These are phyloP conservation scores for Bruchidius siliquastri DNA, from an alignment of 2,888 invertebrate genomes.

Conservation along the genomic window DNA sequence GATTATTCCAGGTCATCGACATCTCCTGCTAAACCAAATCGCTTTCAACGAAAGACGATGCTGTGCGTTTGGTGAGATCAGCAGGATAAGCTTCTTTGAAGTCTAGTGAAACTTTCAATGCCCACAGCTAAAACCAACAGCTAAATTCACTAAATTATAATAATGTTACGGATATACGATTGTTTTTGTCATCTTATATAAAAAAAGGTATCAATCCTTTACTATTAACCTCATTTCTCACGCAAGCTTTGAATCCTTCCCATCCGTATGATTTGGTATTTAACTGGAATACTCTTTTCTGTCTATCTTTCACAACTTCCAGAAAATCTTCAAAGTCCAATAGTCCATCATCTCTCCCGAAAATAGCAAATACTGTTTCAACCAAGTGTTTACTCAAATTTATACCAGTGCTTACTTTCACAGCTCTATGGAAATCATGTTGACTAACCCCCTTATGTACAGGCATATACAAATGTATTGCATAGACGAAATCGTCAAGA, in stretches of 20 bases:
- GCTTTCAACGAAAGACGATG: too few species aligned
- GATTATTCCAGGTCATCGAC: too few species aligned
- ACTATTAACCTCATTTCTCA: neutral
- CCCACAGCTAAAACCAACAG: too few species aligned
- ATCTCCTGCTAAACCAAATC: too few species aligned
- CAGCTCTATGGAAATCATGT: conserved; percentile 93
- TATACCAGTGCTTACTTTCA: conserved; percentile 88
- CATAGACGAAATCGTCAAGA: conserved; percentile 91
- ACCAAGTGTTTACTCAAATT: conserved; percentile 80
- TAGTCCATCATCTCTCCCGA: conserved; percentile 91
- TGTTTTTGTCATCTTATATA: too few species aligned
- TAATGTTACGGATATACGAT: too few species aligned
- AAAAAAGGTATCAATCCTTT: too few species aligned
- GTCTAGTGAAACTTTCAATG: too few species aligned
- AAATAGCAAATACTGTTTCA: conserved; percentile 90
- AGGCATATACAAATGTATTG: conserved; percentile 78
- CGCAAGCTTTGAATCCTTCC: conserved; percentile 1
- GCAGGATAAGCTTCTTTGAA: too few species aligned
- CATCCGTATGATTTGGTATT: neutral
- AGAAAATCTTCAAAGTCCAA: conserved; percentile 95
- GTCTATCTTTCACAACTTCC: conserved; percentile 94
- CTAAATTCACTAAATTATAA: too few species aligned
- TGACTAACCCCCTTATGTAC: conserved; percentile 15
- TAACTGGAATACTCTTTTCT: conserved; percentile 83
- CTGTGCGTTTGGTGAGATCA: too few species aligned